Evolutionary conservation across 2,113 vertebrate genomes (phyloP).

Genomic region (Colaptes auratus): DNA sequence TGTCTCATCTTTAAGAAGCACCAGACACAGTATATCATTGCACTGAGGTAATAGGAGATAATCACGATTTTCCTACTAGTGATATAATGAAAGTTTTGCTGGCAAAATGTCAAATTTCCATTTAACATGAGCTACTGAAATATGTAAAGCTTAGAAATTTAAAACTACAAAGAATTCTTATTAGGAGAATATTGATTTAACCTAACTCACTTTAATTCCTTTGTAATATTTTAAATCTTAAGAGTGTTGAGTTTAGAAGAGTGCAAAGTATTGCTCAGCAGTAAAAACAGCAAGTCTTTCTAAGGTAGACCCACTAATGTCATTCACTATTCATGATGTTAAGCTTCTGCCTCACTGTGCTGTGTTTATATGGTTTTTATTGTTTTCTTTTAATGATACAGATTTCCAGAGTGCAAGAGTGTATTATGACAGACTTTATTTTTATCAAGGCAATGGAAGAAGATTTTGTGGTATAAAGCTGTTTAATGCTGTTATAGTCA

Average conservation of each 20-base stretch:
- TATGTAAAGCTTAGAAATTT: slow-evolving; percentile 54
- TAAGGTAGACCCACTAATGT: not conserved
- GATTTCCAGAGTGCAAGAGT: not conserved
- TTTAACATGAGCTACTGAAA: slow-evolving; percentile 56
- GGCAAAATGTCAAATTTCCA: slow-evolving; percentile 58
- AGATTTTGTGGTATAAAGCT: not conserved
- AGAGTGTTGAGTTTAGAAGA: slow-evolving; percentile 37
- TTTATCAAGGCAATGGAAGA: slow-evolving; percentile 23
- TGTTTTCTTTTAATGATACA: slow-evolving; percentile 6
- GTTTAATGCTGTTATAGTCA: not conserved
- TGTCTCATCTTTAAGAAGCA: slow-evolving; percentile 25
- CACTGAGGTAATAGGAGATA: slow-evolving; percentile 58
- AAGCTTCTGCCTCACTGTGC: not conserved
- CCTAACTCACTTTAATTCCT: slow-evolving; percentile 70
- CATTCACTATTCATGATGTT: not conserved
- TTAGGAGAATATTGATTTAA: slow-evolving; percentile 65
- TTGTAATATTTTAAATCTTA: slow-evolving; percentile 62
- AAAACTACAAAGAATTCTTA: slow-evolving; percentile 41
- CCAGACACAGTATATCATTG: slow-evolving; percentile 50
- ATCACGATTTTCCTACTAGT: slow-evolving; percentile 28
- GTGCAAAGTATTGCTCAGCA: not conserved
- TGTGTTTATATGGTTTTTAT: slow-evolving; percentile 13
- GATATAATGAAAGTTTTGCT: slow-evolving; percentile 56
- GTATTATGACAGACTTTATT: not conserved
- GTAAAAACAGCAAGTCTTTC: slow-evolving; percentile 1